Base-by-base conservation (phyloP, 2,888 invertebrate species). In the Trimorus sp. region DNA sequence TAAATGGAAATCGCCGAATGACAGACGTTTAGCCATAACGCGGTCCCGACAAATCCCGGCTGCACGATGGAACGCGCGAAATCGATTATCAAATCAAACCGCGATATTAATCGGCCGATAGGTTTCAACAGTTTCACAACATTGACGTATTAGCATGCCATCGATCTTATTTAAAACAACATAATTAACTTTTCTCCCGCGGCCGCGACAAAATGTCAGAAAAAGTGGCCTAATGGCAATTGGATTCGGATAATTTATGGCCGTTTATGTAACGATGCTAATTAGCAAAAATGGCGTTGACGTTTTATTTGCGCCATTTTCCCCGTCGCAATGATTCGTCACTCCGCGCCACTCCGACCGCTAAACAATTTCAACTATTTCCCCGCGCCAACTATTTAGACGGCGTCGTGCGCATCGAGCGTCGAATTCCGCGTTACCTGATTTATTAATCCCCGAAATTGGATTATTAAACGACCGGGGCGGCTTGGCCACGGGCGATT, bases 81-180 rank as follows among this genome's bases (percentile, higher is more conserved):
- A 74, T 58, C 65, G 73, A 74, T 76, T 62, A 76, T 62, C 75
- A 48, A 76, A 59, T 68, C 68, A 15, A 62, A 54, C 53, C 36
- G 36, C 60, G 56, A 38, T 76, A 76, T 68, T 76, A 66, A 76
- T 76, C 62, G 49, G 38, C 60, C 60, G 68, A 54, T 65, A 76
- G 48, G 62, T 68, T 76, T 76, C 68, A 76, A 68, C 75, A 62
- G 68, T 76, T 68, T 60, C 68, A 54, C 45, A 59, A 66, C 66
- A 63, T 26, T 66, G 66, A 66, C 65, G 37, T 68, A 76, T 76
- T 68, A 68, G 54, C 54, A 68, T 60, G 68, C 58, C 62, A 66
- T 75, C 58, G 45, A 75, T 66, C 66, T 65, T 66, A 42, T 75
- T 75, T 75, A 59, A 42, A 66, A 75, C 49, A 59, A 66, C 59